These are phyloP conservation scores for Dicyrtoma fusca DNA, from an alignment of 2,888 invertebrate species.

Conservation along the genomic window DNA sequence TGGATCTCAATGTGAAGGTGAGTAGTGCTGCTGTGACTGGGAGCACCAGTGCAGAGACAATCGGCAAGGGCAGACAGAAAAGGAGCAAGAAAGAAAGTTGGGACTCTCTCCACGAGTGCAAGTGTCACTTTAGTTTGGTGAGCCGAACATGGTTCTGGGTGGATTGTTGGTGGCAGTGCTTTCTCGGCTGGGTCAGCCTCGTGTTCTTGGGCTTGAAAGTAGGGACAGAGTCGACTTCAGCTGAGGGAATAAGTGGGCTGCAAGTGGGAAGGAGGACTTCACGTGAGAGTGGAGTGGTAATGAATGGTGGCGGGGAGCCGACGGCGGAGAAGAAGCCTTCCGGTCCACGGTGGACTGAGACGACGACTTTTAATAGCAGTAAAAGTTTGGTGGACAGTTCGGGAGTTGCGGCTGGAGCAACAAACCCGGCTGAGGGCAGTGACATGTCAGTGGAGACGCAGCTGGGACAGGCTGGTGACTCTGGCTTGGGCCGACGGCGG, in stretches of 20 bases:
- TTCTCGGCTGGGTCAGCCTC: conserved; percentile 2
- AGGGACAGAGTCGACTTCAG: not conserved
- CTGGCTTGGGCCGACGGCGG: not conserved
- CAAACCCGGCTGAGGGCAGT: too few relatives aligned
- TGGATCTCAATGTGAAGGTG: too few relatives aligned
- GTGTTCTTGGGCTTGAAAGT: not conserved
- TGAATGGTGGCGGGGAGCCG: too few relatives aligned
- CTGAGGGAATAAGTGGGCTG: not conserved
- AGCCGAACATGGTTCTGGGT: conserved; percentile 16
- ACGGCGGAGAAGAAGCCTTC: not conserved
- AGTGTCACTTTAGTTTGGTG: not conserved
- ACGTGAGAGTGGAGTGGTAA: too few relatives aligned
- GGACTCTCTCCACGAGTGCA: not conserved
- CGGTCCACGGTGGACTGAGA: conserved; percentile 17
- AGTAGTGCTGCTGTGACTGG: too few relatives aligned
- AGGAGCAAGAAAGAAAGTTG: not conserved
- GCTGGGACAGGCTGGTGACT: not conserved
- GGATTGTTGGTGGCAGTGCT: not conserved
- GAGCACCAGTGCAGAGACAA: too few relatives aligned
- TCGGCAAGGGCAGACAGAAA: not conserved
- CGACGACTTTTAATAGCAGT: too few relatives aligned
- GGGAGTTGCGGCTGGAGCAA: too few relatives aligned
- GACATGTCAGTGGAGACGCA: conserved; percentile 23
- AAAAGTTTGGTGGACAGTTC: too few relatives aligned
- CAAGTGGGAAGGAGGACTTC: conserved; percentile 40